phyloP scores from a whole-genome alignment of 2,113 vertebrate species.

The Pseudolaguvia tuberculata region DNA sequence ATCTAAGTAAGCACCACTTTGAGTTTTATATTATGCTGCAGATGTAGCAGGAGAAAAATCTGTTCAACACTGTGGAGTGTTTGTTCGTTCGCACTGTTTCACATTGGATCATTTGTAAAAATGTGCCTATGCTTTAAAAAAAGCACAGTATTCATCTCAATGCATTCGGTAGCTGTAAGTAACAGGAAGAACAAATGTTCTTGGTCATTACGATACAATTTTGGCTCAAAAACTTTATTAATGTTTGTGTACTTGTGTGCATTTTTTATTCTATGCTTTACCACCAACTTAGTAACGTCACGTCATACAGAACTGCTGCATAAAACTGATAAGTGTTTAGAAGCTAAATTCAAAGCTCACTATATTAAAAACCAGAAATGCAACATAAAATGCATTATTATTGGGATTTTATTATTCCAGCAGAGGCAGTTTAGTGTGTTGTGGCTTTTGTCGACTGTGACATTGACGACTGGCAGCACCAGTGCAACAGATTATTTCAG shows the following conservation, averaged over 20 bases:
- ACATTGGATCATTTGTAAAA: neutral
- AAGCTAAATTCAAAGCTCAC: neutral
- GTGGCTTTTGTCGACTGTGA: neutral
- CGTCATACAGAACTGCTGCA: neutral
- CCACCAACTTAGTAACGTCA: too few relatives aligned
- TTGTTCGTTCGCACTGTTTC: slow-evolving; percentile 2
- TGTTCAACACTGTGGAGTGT: slow-evolving; percentile 3
- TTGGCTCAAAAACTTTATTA: slow-evolving; percentile 12
- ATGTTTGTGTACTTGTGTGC: neutral
- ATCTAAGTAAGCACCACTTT: slow-evolving; percentile 30
- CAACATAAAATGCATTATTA: neutral
- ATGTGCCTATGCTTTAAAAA: neutral
- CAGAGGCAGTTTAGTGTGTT: neutral
- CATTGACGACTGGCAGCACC: neutral
- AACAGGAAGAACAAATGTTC: slow-evolving; percentile 10
- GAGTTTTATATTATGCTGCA: neutral
- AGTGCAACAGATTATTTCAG: neutral
- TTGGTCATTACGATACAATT: slow-evolving; percentile 2
- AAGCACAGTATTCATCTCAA: slow-evolving; percentile 36
- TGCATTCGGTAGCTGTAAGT: neutral
- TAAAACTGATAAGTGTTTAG: neutral
- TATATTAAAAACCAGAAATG: neutral
- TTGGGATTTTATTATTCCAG: neutral
- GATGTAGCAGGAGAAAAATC: neutral
- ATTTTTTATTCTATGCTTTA: neutral